These are phyloP conservation scores for Chaetodon trifasciatus DNA, from an alignment of 2,797 vertebrate species.

Conservation along the genomic window DNA sequence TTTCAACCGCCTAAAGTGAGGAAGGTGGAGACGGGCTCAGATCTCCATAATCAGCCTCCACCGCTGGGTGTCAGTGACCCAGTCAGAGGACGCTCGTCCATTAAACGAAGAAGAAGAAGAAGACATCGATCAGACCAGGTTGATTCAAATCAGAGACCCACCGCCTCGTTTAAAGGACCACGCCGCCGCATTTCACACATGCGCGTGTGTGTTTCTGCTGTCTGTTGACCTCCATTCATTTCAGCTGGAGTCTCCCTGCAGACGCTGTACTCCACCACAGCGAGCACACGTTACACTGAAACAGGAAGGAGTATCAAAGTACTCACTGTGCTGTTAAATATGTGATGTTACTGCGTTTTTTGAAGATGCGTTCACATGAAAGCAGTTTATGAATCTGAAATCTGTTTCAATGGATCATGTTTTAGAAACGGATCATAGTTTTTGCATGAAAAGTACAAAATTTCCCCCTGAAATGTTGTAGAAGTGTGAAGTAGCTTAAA, in stretches of 20 bases:
- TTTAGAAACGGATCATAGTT: not conserved
- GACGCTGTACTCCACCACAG: not conserved
- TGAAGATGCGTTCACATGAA: too few relatives aligned
- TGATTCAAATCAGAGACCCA: not conserved
- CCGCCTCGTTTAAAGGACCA: slow-evolving; percentile 11
- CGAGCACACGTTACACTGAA: not conserved
- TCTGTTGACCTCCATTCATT: not conserved
- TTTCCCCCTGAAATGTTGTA: not conserved
- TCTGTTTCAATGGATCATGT: not conserved
- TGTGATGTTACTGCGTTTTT: too few relatives aligned
- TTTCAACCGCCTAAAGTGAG: not conserved
- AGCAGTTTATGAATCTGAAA: too few relatives aligned
- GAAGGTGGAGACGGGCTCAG: not conserved
- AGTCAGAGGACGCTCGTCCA: slow-evolving; percentile 35
- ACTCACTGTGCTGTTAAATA: not conserved
- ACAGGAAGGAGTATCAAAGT: too few relatives aligned
- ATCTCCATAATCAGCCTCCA: not conserved
- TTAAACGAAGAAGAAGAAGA: not conserved
- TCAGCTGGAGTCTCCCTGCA: not conserved
- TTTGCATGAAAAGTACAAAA: not conserved
- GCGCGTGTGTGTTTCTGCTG: not conserved
- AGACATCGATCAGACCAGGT: not conserved
- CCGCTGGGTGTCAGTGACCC: slow-evolving; percentile 9
- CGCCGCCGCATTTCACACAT: too few relatives aligned
- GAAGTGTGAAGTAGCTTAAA: not conserved